These are phyloP conservation scores for Sciurus niger DNA, from an alignment of 2,113 vertebrate species.

Conservation along the genomic window DNA sequence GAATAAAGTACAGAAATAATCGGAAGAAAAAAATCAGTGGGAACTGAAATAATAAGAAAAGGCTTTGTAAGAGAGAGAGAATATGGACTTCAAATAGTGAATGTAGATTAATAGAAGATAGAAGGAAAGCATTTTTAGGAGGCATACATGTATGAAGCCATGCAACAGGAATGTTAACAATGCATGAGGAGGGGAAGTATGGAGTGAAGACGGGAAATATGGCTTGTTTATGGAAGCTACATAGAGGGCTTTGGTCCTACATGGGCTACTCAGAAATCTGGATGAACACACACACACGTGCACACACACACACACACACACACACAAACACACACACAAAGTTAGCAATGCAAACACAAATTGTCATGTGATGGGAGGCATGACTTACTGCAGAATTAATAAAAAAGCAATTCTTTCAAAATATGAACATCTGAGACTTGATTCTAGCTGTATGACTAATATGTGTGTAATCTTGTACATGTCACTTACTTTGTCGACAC, in stretches of 20 bases:
- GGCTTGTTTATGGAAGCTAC: neutral
- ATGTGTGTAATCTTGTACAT: neutral
- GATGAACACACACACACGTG: neutral
- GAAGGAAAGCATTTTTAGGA: neutral
- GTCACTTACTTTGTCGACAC: neutral
- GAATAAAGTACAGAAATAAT: slow-evolving; percentile 13
- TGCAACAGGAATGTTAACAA: neutral
- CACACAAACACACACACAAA: neutral
- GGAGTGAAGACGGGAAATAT: neutral
- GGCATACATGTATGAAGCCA: neutral
- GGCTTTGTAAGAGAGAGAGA: neutral
- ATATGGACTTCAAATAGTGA: neutral
- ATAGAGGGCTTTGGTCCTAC: neutral
- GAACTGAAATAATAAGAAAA: slow-evolving; percentile 50
- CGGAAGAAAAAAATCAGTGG: slow-evolving; percentile 18
- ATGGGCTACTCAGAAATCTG: neutral
- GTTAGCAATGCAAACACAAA: neutral
- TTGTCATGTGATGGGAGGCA: no score
- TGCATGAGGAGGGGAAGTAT: accelerated
- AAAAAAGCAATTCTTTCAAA: neutral
- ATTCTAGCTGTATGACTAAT: neutral
- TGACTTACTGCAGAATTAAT: neutral
- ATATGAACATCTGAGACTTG: neutral
- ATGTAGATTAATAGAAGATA: neutral
- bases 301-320: neutral